Evolutionary conservation across 2,797 vertebrate genomes (phyloP), one percentile per base, ranked within the genome.

Genomic region (Enteromius afrohamiltoni): DNA sequence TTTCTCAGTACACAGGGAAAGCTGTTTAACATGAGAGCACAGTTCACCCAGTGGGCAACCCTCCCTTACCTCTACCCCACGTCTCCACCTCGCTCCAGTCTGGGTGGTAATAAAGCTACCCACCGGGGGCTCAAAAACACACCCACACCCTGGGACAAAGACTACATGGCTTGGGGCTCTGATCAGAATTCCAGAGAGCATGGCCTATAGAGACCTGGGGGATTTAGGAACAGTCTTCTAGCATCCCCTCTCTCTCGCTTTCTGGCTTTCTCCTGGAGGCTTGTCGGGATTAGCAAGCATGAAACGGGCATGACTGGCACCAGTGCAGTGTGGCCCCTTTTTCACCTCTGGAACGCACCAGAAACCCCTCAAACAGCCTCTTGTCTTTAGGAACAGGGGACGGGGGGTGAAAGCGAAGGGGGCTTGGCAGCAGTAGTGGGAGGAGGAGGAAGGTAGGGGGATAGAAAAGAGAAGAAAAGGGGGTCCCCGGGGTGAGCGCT

Each of bases 401-500:
- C 45, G 19, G 77, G 81, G 79, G 81, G 77, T 82, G 82, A 84
- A 87, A 88, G 85, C 91, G 86, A 90, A 86, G 84, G 89, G 88
- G 89, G 83, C 90, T 89, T 88, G 87, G 89, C 88, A 86, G 86
- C 60, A 45, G 62, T 79, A 79, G 76, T 77, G 77, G 86, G 86
- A 85, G 88, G 86, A 85, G 81, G 85, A 80, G 82, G 75, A 64
- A 45, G 84, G 82, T 76, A 88, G 88, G 76, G 81, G 83, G 80
- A 70, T 78, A 60, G 69, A 76, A 82, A 62, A 86, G 82, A 88
- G 71, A 85, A 86, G 76, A 83, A 67, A 80, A 85, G 81, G 87
- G 91, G 91, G 93, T 93, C 93, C 93, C 92, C 74, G 91, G 94
- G 90, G 89, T 95, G 94, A 95, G 91, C 89, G 89, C 92, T 94